Evolutionary conservation across 2,797 vertebrate genomes (phyloP).

Genomic region (Artibeus jamaicensis): DNA sequence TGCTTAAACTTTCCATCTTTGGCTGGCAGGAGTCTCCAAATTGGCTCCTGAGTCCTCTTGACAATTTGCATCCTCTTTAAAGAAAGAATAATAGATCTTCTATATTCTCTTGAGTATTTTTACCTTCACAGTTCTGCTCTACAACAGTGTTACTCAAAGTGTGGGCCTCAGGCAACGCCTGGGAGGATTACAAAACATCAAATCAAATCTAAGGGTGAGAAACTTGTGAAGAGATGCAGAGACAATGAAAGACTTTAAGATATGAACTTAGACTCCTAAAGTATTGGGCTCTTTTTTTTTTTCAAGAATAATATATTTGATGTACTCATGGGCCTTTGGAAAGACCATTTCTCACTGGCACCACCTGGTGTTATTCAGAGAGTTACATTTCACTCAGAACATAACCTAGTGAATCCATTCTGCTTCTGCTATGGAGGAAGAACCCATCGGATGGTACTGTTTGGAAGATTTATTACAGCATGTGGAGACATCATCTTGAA

Average conservation of each 20-base stretch:
- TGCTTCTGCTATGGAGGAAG: slow-evolving; percentile 3
- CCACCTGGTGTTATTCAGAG: background rate
- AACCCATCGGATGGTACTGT: background rate
- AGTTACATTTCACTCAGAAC: background rate
- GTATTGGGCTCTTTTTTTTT: background rate
- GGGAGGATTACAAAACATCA: background rate
- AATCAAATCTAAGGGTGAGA: background rate
- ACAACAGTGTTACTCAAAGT: background rate
- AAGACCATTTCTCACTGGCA: background rate
- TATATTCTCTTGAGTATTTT: background rate
- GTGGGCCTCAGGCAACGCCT: background rate
- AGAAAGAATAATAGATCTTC: background rate
- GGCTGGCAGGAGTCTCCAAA: background rate
- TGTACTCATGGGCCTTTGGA: background rate
- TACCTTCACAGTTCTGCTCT: background rate
- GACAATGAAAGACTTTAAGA: background rate
- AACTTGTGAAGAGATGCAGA: background rate
- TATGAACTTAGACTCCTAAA: background rate
- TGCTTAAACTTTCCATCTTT: slow-evolving; percentile 15
- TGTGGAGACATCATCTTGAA: background rate
- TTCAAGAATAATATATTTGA: background rate
- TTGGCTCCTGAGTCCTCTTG: background rate
- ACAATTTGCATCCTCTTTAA: background rate
- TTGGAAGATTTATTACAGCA: background rate
- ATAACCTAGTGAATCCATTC: background rate